Percentiles rank a stretch among this genome's conserved stretches.
These are phyloP conservation scores for Fratercula arctica DNA, from an alignment of 2,797 vertebrate species.

Conservation along the genomic window DNA sequence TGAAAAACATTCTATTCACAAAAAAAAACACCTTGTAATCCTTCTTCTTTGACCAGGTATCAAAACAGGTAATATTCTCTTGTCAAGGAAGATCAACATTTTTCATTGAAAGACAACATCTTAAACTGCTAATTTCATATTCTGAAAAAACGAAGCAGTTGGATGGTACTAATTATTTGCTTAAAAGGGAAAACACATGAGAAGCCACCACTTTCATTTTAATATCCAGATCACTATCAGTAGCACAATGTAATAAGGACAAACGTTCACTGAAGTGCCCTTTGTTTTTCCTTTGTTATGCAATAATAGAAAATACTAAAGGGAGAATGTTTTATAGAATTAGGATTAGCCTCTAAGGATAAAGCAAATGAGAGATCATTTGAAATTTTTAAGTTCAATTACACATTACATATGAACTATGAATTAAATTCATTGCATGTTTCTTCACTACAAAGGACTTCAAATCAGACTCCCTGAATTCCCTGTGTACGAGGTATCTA, in stretches of 20 bases:
- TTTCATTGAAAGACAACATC: slow-evolving; percentile 7
- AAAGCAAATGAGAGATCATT: slow-evolving; percentile 42
- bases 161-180: slow-evolving; percentile 22
- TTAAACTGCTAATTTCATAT: slow-evolving; percentile 18
- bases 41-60: slow-evolving; percentile 7
- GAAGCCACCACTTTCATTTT: slow-evolving; percentile 31
- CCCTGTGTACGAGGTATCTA: not conserved
- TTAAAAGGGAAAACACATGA: slow-evolving; percentile 27
- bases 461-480: not conserved
- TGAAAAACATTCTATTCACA: not conserved
- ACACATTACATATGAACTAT: not conserved
- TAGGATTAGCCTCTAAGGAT: slow-evolving; percentile 38
- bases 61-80: slow-evolving; percentile 28
- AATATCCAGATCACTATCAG: slow-evolving; percentile 47
- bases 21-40: not conserved
- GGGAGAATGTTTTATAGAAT: not conserved
- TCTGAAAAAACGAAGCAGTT: slow-evolving; percentile 23
- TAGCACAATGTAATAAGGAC: slow-evolving; percentile 10
- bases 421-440: slow-evolving; percentile 3
- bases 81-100: slow-evolving; percentile 24
- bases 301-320: slow-evolving; percentile 49
- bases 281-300: slow-evolving; percentile 48
- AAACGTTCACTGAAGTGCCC: slow-evolving; percentile 35
- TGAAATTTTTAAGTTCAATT: slow-evolving; percentile 60
- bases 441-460: not conserved